A percentile compares a stretch with the other conserved stretches of the same genome.
These are phyloP conservation scores for Microtus oregoni DNA, from an alignment of 2,113 vertebrate genomes.

Conservation along the genomic window DNA sequence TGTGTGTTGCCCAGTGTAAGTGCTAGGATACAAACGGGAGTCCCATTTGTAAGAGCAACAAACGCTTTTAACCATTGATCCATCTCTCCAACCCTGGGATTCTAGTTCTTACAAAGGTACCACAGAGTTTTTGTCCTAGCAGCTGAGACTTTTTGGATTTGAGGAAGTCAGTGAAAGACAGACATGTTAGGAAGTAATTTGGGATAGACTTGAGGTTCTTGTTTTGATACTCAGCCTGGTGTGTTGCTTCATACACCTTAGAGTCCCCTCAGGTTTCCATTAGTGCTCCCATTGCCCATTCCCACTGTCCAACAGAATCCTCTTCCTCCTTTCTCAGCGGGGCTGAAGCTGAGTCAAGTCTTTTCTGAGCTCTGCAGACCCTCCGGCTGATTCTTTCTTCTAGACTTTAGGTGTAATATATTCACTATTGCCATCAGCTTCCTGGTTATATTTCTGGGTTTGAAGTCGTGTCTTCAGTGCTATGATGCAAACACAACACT, in stretches of 20 bases:
- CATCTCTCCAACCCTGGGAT: background rate
- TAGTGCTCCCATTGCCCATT: background rate
- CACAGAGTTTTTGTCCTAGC: background rate
- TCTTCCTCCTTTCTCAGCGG: background rate
- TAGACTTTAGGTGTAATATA: background rate
- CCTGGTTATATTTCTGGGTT: background rate
- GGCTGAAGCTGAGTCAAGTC: background rate
- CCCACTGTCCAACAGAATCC: background rate
- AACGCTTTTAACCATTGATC: background rate
- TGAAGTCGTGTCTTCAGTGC: background rate
- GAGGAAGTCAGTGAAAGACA: background rate
- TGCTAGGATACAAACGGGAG: background rate
- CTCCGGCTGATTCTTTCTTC: background rate
- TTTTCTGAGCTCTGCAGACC: background rate
- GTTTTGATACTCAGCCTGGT: background rate
- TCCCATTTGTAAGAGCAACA: background rate
- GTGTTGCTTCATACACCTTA: background rate
- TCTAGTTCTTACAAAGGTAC: background rate
- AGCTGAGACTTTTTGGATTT: background rate
- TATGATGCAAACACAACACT: background rate
- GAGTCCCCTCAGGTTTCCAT: background rate
- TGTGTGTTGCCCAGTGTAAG: background rate
- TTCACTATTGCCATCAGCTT: background rate
- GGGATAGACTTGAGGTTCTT: background rate
- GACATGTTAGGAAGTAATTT: background rate